These are phyloP conservation scores for Galerucella nymphaeae DNA, from an alignment of 2,888 invertebrate species.

Conservation along the genomic window DNA sequence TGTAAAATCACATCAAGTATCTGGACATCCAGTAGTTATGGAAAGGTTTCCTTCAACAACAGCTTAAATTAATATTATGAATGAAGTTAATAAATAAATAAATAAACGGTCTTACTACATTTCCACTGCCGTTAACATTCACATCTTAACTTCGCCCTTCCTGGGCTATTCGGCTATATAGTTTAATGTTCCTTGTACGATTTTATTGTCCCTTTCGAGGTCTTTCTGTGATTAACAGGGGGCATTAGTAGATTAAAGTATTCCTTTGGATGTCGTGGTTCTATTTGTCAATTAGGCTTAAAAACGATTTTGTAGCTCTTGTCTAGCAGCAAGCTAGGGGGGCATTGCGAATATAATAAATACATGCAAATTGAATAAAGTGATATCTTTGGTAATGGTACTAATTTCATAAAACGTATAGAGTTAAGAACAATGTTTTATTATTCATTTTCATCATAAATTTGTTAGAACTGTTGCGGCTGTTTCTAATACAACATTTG, in stretches of 20 bases:
- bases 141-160: neutral
- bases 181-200: slow-evolving; percentile 50
- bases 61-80: neutral
- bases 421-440: too few relatives aligned
- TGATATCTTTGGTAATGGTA: neutral
- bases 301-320: slow-evolving; percentile 24
- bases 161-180: neutral
- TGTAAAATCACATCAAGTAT: too few relatives aligned
- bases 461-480: too few relatives aligned
- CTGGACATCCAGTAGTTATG: too few relatives aligned
- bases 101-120: neutral
- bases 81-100: neutral
- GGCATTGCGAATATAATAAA: neutral
- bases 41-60: too few relatives aligned
- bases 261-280: slow-evolving; percentile 41
- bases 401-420: too few relatives aligned
- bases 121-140: neutral
- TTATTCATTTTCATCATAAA: too few relatives aligned
- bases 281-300: slow-evolving; percentile 37
- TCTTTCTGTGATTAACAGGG: slow-evolving; percentile 39
- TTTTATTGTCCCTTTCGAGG: slow-evolving; percentile 50
- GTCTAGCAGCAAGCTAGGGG: slow-evolving; percentile 20
- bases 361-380: neutral
- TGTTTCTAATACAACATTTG: too few relatives aligned
- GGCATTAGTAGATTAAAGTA: slow-evolving; percentile 52